These are phyloP conservation scores for Phylloscopus trochiloides DNA, from an alignment of 2,113 vertebrate genomes.

Conservation along the genomic window DNA sequence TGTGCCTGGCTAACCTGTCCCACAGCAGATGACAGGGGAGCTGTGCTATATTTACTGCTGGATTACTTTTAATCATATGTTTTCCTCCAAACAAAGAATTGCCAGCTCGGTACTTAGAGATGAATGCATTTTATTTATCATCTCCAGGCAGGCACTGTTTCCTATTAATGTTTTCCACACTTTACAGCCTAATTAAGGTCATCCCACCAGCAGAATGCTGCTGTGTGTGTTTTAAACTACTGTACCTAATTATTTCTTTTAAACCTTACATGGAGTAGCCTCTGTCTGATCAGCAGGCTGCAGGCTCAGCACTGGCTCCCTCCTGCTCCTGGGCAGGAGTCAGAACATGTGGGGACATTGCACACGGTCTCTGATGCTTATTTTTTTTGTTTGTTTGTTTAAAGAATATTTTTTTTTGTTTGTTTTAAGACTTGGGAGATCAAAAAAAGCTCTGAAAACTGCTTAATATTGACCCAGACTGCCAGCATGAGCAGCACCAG, in stretches of 20 bases:
- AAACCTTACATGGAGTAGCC: not conserved
- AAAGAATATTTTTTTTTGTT: no score
- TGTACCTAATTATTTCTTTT: not conserved
- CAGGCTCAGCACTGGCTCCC: not conserved
- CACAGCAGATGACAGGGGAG: not conserved
- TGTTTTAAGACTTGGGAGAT: not conserved
- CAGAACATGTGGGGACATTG: not conserved
- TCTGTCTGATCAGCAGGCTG: not conserved
- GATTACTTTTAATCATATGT: not conserved
- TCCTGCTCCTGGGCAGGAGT: not conserved
- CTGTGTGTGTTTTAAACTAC: constrained; percentile 18
- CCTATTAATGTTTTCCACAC: constrained; percentile 21
- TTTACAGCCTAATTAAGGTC: constrained; percentile 62
- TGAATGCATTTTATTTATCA: constrained; percentile 49
- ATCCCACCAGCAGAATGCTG: not conserved
- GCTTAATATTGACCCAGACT: fast-evolving
- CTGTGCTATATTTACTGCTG: not conserved
- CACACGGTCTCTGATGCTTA: fast-evolving
- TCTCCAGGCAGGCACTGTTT: constrained; percentile 1
- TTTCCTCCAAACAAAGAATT: not conserved
- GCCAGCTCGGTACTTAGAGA: not conserved
- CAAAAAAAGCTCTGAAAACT: not conserved
- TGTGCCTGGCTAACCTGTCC: not conserved
- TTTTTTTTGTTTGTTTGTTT: not conserved
- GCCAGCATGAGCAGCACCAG: not conserved